Base-by-base conservation (phyloP, 2,888 invertebrate genomes). In the Mythimna lalbum region DNA sequence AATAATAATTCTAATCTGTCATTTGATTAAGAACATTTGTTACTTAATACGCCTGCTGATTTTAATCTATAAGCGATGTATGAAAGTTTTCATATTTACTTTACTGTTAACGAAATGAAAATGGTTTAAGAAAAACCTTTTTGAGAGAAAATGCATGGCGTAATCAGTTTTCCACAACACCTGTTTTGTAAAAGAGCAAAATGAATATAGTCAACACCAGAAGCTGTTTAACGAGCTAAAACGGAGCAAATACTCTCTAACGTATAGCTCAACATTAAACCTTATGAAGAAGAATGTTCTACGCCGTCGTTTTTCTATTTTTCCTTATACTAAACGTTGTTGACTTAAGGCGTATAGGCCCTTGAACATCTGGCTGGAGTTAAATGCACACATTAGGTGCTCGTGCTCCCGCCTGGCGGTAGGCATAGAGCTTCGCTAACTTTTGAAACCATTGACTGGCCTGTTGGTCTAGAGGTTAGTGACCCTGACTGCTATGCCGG, bases 211-310 rank as follows among this genome's bases (percentile, higher is more conserved):
- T 49, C 43, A 43, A 67, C 68, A 49, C 61, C 36, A 63, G 12
- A 62, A 53, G 36, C 36, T 21, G 27, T 57, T 50, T 64, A 77
- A 60, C 36, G 64, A 66, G 61, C 63, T 69, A 23, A 66, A 80
- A 55, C 47, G 19, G 33, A n/a, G 14, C 39, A 55, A 70, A 73
- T 56, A 31, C 60, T 63, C 50, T 31, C 56, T 33, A 69, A 69
- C 73, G 31, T 63, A 63, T 61, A 61, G 63, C 69, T 56, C n/a
- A 43, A 55, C 66, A 80, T 81, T 77, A 81, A 53, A 47, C 27
- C 50, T 77, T 50, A 80, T 78, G 68, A 81, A 78, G 78, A 80
- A 68, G 43, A 78, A 81, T 69, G 67, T 62, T 59, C 33, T 36
- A 55, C 43, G 21, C 53, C 62, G 47, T 17, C 17, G n/a, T 82